Percentiles rank a stretch among this genome's conserved stretches.
Evolutionary conservation across 1,140 invertebrate species (phyloP).

Genomic region (Mercenaria mercenaria): DNA sequence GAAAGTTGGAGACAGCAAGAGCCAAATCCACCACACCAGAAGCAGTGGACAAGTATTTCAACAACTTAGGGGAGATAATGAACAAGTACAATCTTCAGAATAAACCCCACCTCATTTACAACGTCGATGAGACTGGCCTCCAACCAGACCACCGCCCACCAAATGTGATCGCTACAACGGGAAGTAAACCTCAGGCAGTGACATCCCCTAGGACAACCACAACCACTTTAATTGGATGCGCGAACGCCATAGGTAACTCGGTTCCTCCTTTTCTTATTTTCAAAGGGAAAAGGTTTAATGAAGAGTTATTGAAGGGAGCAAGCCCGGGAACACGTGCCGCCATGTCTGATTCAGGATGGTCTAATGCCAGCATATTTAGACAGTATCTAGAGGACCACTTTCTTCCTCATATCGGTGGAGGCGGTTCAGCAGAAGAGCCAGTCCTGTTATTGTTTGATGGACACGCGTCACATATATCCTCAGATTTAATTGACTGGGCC

Average conservation of each 20-base stretch:
- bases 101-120: constrained; percentile 2
- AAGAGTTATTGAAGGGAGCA: not conserved
- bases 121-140: not conserved
- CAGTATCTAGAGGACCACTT: not conserved
- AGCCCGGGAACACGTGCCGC: not conserved
- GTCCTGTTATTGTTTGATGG: constrained; percentile 30
- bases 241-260: no score
- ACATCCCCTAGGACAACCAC: no score
- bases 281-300: not conserved
- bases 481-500: not conserved
- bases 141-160: not conserved
- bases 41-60: not conserved
- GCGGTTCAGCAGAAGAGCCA: not conserved
- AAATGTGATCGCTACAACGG: not conserved
- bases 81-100: not conserved
- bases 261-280: not conserved
- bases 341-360: not conserved
- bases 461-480: constrained; percentile 19
- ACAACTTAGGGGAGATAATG: not conserved
- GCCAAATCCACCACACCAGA: not conserved
- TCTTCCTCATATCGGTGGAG: not conserved
- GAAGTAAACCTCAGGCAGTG: not conserved
- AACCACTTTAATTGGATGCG: no score
- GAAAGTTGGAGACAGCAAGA: not conserved
- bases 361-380: not conserved